Evolutionary conservation across 2,888 invertebrate species (phyloP), one percentile per base, ranked within the genome.

Genomic region (Agapostemon virescens): DNA sequence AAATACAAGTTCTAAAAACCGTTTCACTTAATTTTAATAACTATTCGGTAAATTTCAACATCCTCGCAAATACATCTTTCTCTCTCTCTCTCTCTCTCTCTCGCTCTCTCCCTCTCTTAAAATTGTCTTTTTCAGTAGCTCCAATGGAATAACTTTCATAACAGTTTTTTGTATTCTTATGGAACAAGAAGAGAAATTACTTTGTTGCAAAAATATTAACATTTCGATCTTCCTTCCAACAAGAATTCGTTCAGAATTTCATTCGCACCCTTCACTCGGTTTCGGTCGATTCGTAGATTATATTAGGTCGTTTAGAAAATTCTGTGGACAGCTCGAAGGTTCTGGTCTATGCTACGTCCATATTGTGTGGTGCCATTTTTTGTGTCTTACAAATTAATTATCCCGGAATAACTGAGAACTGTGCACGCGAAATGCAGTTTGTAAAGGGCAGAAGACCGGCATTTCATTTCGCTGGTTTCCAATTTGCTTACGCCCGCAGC

Each of bases 241-340:
- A 69, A 72, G 71, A 72, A 64, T 36, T 40, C 45, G n/a, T 33
- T 38, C 30, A 40, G 36, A 74, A 38, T 74, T 64, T 68, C 78
- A 23, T 64, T 64, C 55, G 45, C 66, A 42, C 64, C 64, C 42
- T 69, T 69, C 66, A 36, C 40, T 71, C 61, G 73, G 40, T 33
- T 86, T 82, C 82, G 55, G 78, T 42, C 58, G 64, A 77, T 52
- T 45, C 40, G 72, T 52, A 40, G 15, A 63, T 17, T 26, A 42
- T 72, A 23, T 3, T n/a, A 49, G 3, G n/a, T n/a, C 49, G 49
- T n/a, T 49, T n/a, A n/a, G 49, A 11, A 49, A 49, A n/a, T n/a
- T 49, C 49, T 49, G 49, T n/a, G 49, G n/a, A n/a, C n/a, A n/a
- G n/a, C n/a, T 49, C 49, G 11, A n/a, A n/a, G 3, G 3, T 5